These are phyloP conservation scores for Halichoeres trimaculatus DNA, from an alignment of 2,113 vertebrate species.

Conservation along the genomic window DNA sequence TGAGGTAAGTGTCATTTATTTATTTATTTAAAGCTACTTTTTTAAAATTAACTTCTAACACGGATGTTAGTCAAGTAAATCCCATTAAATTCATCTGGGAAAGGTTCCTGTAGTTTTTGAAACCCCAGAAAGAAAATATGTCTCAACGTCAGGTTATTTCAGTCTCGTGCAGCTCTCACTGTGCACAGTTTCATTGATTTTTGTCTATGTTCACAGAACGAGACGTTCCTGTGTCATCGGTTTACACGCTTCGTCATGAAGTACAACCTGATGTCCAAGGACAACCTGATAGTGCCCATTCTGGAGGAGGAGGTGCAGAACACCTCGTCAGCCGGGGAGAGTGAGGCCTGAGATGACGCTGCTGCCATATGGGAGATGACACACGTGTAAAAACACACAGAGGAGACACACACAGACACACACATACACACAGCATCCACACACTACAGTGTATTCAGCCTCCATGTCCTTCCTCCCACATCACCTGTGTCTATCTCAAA, in stretches of 20 bases:
- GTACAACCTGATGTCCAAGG: conserved; percentile 99
- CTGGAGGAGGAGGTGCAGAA: conserved; percentile 98
- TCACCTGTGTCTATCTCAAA: conserved; percentile 61
- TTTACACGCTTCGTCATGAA: conserved; percentile 99
- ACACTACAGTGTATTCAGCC: conserved; percentile 68
- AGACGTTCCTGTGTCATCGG: conserved; percentile 98
- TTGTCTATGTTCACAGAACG: conserved; percentile 84
- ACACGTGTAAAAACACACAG: conserved; percentile 33
- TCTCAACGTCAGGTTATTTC: too few species aligned
- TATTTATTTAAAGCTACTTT: too few species aligned
- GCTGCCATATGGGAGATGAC: conserved; percentile 54
- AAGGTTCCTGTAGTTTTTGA: too few species aligned
- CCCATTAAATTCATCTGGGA: too few species aligned
- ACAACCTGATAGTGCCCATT: conserved; percentile 99
- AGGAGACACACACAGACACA: neutral
- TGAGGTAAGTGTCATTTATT: conserved; percentile 85
- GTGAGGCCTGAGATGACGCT: conserved; percentile 89
- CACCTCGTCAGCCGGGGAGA: conserved; percentile 91
- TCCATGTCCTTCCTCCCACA: conserved; percentile 47
- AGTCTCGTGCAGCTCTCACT: too few species aligned
- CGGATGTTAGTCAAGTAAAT: too few species aligned
- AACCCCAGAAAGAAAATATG: too few species aligned
- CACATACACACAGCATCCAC: neutral
- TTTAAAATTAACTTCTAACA: too few species aligned
- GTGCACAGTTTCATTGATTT: neutral